Evolutionary conservation across 2,888 invertebrate genomes (phyloP).

Genomic region (Zootermopsis nevadensis): DNA sequence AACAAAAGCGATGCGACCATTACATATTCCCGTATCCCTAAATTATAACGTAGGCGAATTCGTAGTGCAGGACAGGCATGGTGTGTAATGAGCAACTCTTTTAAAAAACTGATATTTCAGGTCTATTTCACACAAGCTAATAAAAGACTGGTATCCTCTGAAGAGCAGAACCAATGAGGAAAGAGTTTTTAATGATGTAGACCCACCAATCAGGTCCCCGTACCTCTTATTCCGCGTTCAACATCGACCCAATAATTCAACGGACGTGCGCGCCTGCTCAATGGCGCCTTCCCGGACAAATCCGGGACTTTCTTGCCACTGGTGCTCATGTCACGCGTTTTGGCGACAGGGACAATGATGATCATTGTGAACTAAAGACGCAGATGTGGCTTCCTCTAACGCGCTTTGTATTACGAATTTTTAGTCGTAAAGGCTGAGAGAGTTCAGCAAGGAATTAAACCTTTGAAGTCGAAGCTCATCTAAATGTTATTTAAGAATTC

Average conservation of each 20-base stretch:
- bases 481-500: too few relatives aligned
- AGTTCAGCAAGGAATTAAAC: too few relatives aligned
- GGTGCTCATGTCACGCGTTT: neutral
- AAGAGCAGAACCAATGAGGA: slow-evolving; percentile 28
- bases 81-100: neutral
- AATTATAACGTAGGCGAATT: neutral
- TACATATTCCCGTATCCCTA: neutral
- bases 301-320: neutral
- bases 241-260: slow-evolving; percentile 22
- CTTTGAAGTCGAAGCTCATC: too few relatives aligned
- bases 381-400: too few relatives aligned
- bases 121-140: neutral
- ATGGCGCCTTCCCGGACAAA: neutral
- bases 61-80: neutral
- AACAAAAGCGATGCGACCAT: too few relatives aligned
- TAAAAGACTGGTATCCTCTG: neutral
- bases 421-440: too few relatives aligned
- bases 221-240: neutral
- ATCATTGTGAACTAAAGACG: too few relatives aligned
- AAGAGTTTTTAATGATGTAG: slow-evolving; percentile 32
- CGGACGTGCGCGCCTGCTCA: slow-evolving; percentile 1
- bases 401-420: too few relatives aligned
- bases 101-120: neutral
- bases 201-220: slow-evolving; percentile 19
- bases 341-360: neutral